These are phyloP conservation scores for Schrankia costaestrigalis DNA, from an alignment of 2,888 invertebrate species.

Conservation along the genomic window DNA sequence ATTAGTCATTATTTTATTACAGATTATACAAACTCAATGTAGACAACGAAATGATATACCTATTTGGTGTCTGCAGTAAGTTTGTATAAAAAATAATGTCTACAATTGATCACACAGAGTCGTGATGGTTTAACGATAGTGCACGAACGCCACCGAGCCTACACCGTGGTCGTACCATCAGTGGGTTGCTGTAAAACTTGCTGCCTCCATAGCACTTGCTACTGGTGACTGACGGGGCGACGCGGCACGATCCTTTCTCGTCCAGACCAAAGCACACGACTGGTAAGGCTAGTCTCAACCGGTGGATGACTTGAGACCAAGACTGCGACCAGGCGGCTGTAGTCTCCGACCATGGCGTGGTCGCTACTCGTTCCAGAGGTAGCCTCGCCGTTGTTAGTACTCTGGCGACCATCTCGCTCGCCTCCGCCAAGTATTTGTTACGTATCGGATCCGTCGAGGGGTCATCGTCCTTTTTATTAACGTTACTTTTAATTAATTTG, in stretches of 20 bases:
- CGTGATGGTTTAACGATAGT: background rate
- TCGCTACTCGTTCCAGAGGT: conserved; percentile 28
- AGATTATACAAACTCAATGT: no score
- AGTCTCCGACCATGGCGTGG: conserved; percentile 24
- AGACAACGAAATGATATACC: no score
- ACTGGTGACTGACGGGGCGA: conserved; percentile 58
- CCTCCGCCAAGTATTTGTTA: conserved; percentile 59
- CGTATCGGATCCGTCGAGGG: conserved; percentile 52
- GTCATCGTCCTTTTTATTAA: conserved; percentile 47
- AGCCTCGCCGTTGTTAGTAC: conserved; percentile 43
- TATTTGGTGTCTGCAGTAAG: no score
- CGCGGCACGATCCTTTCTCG: conserved; percentile 42
- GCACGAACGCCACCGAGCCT: conserved; percentile 22
- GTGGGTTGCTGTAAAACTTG: conserved; percentile 64
- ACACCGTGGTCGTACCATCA: conserved; percentile 59
- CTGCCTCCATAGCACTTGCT: conserved; percentile 57
- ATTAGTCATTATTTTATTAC: no score
- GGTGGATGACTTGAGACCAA: conserved; percentile 43
- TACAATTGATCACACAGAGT: conserved; percentile 12
- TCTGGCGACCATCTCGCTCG: conserved; percentile 45
- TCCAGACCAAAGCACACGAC: conserved; percentile 56
- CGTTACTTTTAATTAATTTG: conserved; percentile 10
- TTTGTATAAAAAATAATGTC: no score
- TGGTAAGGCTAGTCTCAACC: conserved; percentile 49
- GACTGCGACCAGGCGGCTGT: conserved; percentile 27